phyloP scores from a whole-genome alignment of 1,140 invertebrate species.

The Mamestra configurata region DNA sequence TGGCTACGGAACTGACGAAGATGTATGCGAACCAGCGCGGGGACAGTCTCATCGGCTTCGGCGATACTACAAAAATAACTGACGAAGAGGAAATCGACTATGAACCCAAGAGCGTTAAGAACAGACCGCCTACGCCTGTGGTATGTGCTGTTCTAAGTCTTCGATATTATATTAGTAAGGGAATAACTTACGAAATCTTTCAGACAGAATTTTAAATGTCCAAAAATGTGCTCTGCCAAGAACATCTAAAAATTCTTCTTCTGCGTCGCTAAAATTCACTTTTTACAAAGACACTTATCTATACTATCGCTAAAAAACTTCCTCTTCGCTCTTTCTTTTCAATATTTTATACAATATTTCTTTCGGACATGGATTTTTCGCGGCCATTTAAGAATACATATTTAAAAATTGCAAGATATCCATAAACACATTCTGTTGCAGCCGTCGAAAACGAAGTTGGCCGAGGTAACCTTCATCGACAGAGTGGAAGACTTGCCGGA shows the following conservation, averaged over 20 bases:
- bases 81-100: constrained; percentile 62
- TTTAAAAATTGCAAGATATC: no score
- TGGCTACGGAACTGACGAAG: constrained; percentile 64
- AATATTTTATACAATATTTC: no score
- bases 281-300: no score
- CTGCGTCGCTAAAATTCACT: no score
- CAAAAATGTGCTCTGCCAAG: no score
- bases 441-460: constrained; percentile 79
- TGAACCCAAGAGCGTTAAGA: constrained; percentile 74
- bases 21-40: constrained; percentile 53
- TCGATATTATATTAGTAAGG: neutral
- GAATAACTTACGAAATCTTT: no score
- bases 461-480: constrained; percentile 80
- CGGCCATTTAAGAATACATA: no score
- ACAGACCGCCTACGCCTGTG: constrained; percentile 78
- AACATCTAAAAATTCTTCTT: no score
- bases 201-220: no score
- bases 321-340: no score
- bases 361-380: no score
- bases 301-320: no score
- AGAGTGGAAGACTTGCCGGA: constrained; percentile 78
- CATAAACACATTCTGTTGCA: constrained; percentile 49
- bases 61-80: constrained; percentile 65
- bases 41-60: constrained; percentile 62
- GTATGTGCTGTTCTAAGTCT: constrained; percentile 59